These are phyloP conservation scores for Rhinichthys osculus DNA, from an alignment of 2,797 vertebrate genomes.

Conservation along the genomic window DNA sequence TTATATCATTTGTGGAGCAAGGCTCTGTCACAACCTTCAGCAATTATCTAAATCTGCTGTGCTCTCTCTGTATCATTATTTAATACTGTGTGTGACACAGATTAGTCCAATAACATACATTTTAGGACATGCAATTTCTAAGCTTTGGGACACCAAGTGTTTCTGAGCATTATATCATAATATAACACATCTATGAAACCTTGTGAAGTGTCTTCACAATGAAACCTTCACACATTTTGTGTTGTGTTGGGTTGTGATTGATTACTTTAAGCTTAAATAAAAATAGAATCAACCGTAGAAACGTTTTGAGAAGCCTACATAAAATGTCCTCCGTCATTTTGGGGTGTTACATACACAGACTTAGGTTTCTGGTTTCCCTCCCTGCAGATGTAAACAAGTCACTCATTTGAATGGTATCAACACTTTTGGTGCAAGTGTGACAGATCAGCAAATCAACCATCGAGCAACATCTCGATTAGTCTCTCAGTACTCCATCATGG, in stretches of 20 bases:
- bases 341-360: not conserved
- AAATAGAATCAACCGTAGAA: not conserved
- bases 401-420: not conserved
- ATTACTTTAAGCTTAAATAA: not conserved
- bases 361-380: not conserved
- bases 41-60: slow-evolving; percentile 1
- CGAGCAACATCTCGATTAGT: not conserved
- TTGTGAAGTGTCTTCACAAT: not conserved
- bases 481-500: not conserved
- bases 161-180: not conserved
- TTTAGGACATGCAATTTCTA: not conserved
- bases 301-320: not conserved
- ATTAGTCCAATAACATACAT: not conserved
- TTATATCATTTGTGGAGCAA: slow-evolving; percentile 9
- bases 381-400: not conserved
- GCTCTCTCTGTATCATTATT: slow-evolving; percentile 4
- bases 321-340: not conserved
- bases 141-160: not conserved
- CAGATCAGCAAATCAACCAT: slow-evolving; percentile 1
- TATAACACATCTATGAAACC: not conserved
- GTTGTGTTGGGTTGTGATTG: not conserved
- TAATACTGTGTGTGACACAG: slow-evolving; percentile 2
- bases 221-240: too few species aligned
- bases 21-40: not conserved
- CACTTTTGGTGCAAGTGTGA: slow-evolving; percentile 9